Evolutionary conservation across 1,140 invertebrate genomes (phyloP).

Genomic region (Drosophila oshimai): DNA sequence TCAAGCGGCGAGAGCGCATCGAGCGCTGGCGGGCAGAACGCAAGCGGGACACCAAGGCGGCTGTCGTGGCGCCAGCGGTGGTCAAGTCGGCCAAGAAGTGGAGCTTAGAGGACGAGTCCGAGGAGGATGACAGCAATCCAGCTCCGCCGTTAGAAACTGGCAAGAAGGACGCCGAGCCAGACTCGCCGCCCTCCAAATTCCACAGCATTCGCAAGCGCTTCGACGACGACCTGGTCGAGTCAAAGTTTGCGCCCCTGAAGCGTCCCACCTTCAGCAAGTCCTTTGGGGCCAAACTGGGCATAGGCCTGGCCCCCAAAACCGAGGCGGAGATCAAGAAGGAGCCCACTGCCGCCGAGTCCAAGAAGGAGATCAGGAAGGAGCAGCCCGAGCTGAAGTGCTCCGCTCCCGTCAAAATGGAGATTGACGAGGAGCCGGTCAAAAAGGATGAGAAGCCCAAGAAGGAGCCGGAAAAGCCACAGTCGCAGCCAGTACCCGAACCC

Average conservation of each 20-base stretch:
- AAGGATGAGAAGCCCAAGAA: neutral
- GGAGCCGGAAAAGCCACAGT: neutral
- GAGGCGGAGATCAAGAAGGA: neutral
- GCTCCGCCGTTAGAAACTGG: slow-evolving; percentile 15
- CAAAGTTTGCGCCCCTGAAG: slow-evolving; percentile 83
- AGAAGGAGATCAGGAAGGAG: slow-evolving; percentile 10
- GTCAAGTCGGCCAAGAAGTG: slow-evolving; percentile 89
- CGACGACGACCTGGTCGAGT: slow-evolving; percentile 84
- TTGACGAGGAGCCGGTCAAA: neutral
- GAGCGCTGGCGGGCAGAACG: slow-evolving; percentile 95
- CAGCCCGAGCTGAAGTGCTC: no score
- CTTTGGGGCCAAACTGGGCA: slow-evolving; percentile 43
- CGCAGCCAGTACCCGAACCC: neutral
- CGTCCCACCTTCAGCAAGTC: slow-evolving; percentile 58
- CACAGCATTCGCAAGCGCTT: slow-evolving; percentile 84
- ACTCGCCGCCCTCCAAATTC: slow-evolving; percentile 72
- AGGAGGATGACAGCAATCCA: slow-evolving; percentile 85
- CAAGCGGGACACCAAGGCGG: slow-evolving; percentile 87
- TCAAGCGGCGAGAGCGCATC: slow-evolving; percentile 95
- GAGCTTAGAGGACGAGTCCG: slow-evolving; percentile 96
- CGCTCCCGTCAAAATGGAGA: neutral
- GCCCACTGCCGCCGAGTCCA: neutral
- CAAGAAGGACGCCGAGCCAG: slow-evolving; percentile 62
- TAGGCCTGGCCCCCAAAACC: slow-evolving; percentile 26
- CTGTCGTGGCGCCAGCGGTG: slow-evolving; percentile 57